Evolutionary conservation across 2,888 invertebrate species (phyloP), one percentile per base, ranked within the genome.

Genomic region (Drosophila paucipuncta): DNA sequence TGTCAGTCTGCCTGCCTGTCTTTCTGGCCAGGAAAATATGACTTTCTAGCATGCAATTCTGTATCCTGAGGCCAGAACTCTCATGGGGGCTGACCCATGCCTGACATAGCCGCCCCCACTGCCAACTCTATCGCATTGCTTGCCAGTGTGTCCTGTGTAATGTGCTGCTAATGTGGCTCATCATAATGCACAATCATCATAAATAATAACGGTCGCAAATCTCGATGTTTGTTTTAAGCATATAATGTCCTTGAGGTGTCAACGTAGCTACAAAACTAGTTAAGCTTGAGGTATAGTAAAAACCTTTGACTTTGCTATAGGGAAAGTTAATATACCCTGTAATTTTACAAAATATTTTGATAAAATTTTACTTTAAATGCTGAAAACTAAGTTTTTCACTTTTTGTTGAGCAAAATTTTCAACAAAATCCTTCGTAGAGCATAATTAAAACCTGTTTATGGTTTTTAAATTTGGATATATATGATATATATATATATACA

Each of bases 161-260:
- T 87, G 74, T 78, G 74, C 83, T 86, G 83, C 85, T 88, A 87
- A 86, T 88, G 82, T 79, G 61, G 55, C 73, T 73, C 76, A 74
- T 83, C 86, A 76, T 86, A 88, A 83, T 82, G 73, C 85, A 88
- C 86, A 87, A 88, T 87, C 83, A 86, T 80, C 82, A 88, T 87
- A 87, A 87, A 88, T 87, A 87, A 83, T 83, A 80, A 76, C 65
- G 65, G 61, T 50, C 52, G 49, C 62, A 78, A 73, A 76, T 76
- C 68, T 70, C 53, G 25, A 58, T 83, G 54, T 73, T 73, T 41
- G 30, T 55, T 37, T 16, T n/a, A 28, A 62, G 49, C 54, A 25
- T 47, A n/a, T 49, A 35, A 55, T 52, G 31, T 61, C 68, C 72
- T 55, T 33, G 58, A 76, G 76, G 68, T 83, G 71, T 64, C 69